phyloP scores from a whole-genome alignment of 2,888 invertebrate genomes.

The Selenia dentaria region DNA sequence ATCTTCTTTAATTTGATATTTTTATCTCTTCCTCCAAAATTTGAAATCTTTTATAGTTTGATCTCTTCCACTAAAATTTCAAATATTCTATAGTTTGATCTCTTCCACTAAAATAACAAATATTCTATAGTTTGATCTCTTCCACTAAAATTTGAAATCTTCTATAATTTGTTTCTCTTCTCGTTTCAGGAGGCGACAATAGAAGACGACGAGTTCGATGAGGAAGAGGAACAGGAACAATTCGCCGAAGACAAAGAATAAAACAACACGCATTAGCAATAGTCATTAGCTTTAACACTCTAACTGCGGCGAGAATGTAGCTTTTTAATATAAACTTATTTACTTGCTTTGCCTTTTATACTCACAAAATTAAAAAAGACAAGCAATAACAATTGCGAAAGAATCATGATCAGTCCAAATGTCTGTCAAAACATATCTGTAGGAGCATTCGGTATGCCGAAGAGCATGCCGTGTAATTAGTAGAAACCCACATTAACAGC shows the following conservation, averaged over 20 bases:
- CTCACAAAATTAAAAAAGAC: background rate
- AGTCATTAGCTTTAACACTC: background rate
- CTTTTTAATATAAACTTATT: background rate
- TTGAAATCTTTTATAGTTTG: too few species aligned
- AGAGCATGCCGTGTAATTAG: too few species aligned
- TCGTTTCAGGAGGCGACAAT: constrained; percentile 49
- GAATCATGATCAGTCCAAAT: background rate
- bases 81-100: too few species aligned
- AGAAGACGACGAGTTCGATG: constrained; percentile 55
- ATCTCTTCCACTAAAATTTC: too few species aligned
- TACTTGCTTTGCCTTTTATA: background rate
- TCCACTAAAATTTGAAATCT: too few species aligned
- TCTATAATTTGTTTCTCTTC: too few species aligned
- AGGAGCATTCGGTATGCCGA: too few species aligned
- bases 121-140: too few species aligned
- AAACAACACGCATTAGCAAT: background rate
- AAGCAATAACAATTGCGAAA: background rate
- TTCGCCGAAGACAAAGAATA: background rate
- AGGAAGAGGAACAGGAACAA: constrained; percentile 47
- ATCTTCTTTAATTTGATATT: too few species aligned
- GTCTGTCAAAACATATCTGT: background rate
- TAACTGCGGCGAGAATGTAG: background rate
- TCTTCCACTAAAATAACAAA: too few species aligned
- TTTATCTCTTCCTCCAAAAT: too few species aligned
- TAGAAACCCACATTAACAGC: too few species aligned